Evolutionary conservation across 2,113 vertebrate species (phyloP).

Genomic region (Smithornis capensis): DNA sequence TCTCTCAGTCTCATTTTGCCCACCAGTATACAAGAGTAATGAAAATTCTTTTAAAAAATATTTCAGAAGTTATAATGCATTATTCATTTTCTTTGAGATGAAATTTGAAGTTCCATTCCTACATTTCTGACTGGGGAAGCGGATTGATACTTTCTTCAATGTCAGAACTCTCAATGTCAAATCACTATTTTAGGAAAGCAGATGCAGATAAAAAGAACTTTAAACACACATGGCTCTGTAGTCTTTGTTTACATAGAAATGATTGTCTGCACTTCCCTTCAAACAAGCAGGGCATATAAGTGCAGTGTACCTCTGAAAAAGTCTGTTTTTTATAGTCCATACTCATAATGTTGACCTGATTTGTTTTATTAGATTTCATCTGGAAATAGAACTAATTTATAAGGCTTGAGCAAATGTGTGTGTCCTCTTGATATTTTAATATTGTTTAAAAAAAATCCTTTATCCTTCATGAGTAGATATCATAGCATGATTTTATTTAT

Average conservation of each 20-base stretch:
- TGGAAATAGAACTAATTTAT: background rate
- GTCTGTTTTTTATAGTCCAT: background rate
- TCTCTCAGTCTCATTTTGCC: background rate
- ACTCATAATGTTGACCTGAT: background rate
- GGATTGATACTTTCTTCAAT: background rate
- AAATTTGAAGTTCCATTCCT: background rate
- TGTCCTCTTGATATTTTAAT: background rate
- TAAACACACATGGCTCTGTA: background rate
- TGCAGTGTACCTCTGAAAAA: background rate
- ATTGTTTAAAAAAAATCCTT: background rate
- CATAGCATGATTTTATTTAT: background rate
- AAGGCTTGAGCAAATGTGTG: background rate
- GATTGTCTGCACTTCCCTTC: background rate
- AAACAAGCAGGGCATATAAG: background rate
- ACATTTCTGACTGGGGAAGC: accelerated
- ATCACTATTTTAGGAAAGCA: background rate
- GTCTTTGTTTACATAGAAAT: background rate
- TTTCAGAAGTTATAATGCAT: background rate
- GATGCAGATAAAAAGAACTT: background rate
- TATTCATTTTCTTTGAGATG: background rate
- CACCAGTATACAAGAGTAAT: background rate
- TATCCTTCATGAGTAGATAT: background rate
- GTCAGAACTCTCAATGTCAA: background rate
- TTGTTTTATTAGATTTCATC: background rate
- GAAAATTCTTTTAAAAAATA: background rate